A percentile compares a stretch with the other conserved stretches of the same genome.
Conservation (phyloP, 2,113 vertebrate genomes). For the Notarius quadriscutis region DNA sequence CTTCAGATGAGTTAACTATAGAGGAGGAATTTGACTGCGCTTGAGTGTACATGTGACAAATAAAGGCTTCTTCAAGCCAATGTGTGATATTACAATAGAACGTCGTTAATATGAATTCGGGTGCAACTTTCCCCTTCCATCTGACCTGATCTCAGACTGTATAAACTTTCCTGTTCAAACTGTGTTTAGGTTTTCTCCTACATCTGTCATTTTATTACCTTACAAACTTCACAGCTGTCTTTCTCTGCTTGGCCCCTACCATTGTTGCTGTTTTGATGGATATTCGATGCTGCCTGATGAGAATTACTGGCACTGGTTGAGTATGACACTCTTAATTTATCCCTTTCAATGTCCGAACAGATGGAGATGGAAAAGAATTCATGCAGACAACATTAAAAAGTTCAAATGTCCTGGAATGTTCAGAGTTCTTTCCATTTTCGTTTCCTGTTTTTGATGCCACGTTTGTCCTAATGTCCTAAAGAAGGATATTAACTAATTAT, state of each 20-base stretch:
- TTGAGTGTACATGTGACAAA: too few species aligned
- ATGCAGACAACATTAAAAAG: conserved; percentile 12
- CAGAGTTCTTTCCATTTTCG: neutral
- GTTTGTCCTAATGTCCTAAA: neutral
- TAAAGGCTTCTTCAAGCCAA: too few species aligned
- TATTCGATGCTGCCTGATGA: neutral
- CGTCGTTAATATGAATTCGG: neutral
- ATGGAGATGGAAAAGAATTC: conserved; percentile 28
- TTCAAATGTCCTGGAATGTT: neutral
- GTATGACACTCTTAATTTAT: conserved; percentile 25
- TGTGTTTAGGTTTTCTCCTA: neutral
- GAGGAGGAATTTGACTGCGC: too few species aligned
- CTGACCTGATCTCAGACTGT: neutral
- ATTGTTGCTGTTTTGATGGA: conserved; percentile 24
- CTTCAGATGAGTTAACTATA: too few species aligned
- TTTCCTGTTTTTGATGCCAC: conserved; percentile 16
- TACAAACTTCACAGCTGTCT: neutral
- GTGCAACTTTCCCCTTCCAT: neutral
- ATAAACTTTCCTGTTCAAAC: neutral
- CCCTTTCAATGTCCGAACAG: conserved; percentile 20
- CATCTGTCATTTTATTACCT: neutral
- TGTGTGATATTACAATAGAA: neutral
- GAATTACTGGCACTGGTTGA: neutral
- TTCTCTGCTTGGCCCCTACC: neutral
- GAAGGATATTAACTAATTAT: neutral